phyloP scores from a whole-genome alignment of 2,888 invertebrate genomes.

The Corythucha ciliata region DNA sequence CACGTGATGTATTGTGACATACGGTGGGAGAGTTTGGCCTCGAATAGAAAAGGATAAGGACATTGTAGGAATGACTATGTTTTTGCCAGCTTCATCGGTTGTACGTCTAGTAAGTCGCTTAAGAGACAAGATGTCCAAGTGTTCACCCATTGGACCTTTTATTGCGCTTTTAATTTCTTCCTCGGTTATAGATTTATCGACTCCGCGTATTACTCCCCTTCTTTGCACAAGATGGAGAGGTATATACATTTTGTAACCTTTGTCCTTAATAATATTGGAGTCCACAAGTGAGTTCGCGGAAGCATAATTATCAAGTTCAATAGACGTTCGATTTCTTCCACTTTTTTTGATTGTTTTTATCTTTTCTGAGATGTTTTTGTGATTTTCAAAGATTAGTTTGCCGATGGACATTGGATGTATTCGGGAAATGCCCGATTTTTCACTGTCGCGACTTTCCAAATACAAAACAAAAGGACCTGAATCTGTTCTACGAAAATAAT shows the following conservation, averaged over 20 bases:
- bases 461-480: background rate
- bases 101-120: background rate
- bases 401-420: slow-evolving; percentile 9
- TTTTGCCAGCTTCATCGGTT: background rate
- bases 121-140: background rate
- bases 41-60: background rate
- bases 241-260: slow-evolving; percentile 7
- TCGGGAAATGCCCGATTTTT: background rate
- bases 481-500: too few relatives aligned
- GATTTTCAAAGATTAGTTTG: slow-evolving; percentile 4
- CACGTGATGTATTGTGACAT: too few relatives aligned
- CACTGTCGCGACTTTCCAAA: slow-evolving; percentile 1
- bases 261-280: background rate
- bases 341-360: background rate
- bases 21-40: too few relatives aligned
- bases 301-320: background rate
- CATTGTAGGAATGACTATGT: background rate
- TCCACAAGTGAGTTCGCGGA: background rate
- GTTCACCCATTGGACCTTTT: slow-evolving; percentile 4
- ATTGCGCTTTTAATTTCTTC: background rate
- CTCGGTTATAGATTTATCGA: background rate
- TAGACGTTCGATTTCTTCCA: background rate
- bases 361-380: background rate
- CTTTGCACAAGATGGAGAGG: slow-evolving; percentile 1
- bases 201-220: slow-evolving; percentile 5